Base-by-base conservation (phyloP, 2,888 invertebrate species). In the Orchesella flavescens region DNA sequence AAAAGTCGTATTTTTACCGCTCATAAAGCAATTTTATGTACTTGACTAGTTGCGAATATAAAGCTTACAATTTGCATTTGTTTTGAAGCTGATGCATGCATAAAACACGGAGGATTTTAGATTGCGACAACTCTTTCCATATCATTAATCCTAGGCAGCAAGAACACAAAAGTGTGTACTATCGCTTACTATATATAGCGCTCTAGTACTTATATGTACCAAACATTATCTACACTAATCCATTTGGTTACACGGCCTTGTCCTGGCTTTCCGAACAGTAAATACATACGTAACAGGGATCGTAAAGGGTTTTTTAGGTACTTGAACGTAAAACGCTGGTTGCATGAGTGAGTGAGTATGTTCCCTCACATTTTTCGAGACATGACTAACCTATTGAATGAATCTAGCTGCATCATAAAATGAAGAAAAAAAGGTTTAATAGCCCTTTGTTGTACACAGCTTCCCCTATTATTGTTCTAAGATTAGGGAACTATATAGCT, bases 21-120 rank as follows among this genome's bases (percentile, higher is more conserved):
- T 44, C 59, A 73, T 73, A 43, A 59, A 23, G 43, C 44, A 72
- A 57, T 72, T 72, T 57, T 5, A 15, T 34, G 24, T 43, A 7
- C 17, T 2, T 34, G 3, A 34, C 3, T 24, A 34, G 71, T 57
- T 57, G 13, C 3, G 34, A 46, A 74, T 74, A 23, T 63, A 63
- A 53, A 49, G 21, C 49, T 24, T 43, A 24, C 24, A 13, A 63
- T 74, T 74, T 63, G 63, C 74, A 74, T 74, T 59, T 74, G n/a
- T 10, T 21, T 19, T 49, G 21, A 4, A 12, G 74, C 44, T 73
- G 43, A 69, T 49, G 53, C 24, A 53, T 43, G 63, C 63, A 63
- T n/a, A 13, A 15, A 34, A 9, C 63, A 15, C 15, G 55, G 21
- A 13, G 57, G 9, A 74, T 53, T 49, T 65, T 17, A 43, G 24